Evolutionary conservation across 2,113 vertebrate species (phyloP).

Genomic region (Pygoscelis antarcticus): DNA sequence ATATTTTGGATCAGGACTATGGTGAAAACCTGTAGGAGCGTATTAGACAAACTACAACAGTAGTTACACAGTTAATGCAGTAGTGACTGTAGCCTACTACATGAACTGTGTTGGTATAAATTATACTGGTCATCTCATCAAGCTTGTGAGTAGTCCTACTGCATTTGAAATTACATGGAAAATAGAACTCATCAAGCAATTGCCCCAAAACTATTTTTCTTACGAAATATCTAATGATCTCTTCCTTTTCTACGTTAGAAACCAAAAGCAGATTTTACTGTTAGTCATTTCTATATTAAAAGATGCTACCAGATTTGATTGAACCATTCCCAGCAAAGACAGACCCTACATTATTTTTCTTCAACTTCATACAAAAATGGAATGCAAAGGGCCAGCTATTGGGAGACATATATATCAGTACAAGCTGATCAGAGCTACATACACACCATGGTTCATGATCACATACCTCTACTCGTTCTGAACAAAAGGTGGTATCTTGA

Average conservation of each 20-base stretch:
- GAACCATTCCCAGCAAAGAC: not conserved
- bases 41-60: not conserved
- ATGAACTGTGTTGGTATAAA: not conserved
- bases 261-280: not conserved
- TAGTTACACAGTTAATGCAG: not conserved
- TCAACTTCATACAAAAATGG: not conserved
- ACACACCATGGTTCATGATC: not conserved
- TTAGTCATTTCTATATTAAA: not conserved
- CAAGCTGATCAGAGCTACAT: not conserved
- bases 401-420: not conserved
- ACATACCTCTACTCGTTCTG: not conserved
- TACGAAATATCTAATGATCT: not conserved
- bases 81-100: not conserved
- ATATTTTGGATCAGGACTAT: not conserved
- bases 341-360: not conserved
- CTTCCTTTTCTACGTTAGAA: not conserved
- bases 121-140: not conserved
- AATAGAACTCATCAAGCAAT: not conserved
- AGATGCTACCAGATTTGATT: not conserved
- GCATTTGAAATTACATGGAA: not conserved
- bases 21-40: not conserved
- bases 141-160: not conserved
- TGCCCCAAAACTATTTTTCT: not conserved
- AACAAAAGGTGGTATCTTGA: not conserved
- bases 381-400: not conserved